Evolutionary conservation across 2,113 vertebrate genomes (phyloP).

Genomic region (mouse (Mus musculus)): GRCm39 chr2:112246001-112246500

Average conservation of each 20-base stretch:
- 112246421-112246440: not conserved
- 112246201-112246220: conserved; percentile 10
- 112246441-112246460: conserved; percentile 43
- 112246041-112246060: not conserved
- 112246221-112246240: not conserved
- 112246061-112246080: conserved; percentile 18
- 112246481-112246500: conserved; percentile 32
- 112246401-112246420: not conserved
- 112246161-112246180: conserved; percentile 18
- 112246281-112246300: too few species aligned
- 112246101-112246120: conserved; percentile 25
- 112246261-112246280: too few species aligned
- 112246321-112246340: not conserved
- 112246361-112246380: not conserved
- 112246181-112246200: not conserved
- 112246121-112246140: not conserved
- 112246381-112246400: not conserved
- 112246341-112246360: not conserved
- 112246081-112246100: not conserved
- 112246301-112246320: too few species aligned
- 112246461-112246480: not conserved
- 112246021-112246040: not conserved
- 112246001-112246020: conserved; percentile 26
- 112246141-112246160: conserved; percentile 28
- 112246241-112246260: not conserved